These are phyloP conservation scores for Colletes gigas DNA, from an alignment of 1,140 invertebrate species.

Conservation along the genomic window DNA sequence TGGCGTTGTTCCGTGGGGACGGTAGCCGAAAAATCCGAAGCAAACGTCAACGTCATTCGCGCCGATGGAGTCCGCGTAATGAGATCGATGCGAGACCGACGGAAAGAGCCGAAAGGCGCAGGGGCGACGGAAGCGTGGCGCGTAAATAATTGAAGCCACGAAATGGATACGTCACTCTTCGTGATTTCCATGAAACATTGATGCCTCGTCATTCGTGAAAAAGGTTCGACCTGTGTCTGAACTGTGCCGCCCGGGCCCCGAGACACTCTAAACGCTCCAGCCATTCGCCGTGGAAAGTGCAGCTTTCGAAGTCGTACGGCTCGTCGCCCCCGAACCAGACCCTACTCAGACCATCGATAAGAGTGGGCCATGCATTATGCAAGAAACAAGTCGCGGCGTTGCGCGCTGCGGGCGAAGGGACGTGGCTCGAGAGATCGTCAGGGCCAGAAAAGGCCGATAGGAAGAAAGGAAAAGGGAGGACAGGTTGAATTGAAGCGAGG, in stretches of 20 bases:
- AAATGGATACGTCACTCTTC: constrained; percentile 61
- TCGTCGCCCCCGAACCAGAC: constrained; percentile 6
- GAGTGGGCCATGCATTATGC: constrained; percentile 54
- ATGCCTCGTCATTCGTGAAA: constrained; percentile 45
- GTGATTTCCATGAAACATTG: constrained; percentile 64
- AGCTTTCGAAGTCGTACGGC: constrained; percentile 22
- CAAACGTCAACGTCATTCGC: constrained; percentile 34
- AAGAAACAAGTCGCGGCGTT: constrained; percentile 43
- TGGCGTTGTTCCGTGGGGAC: background rate
- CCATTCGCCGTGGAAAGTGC: background rate
- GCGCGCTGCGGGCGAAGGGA: background rate
- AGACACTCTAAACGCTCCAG: constrained; percentile 3
- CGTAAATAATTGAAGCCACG: constrained; percentile 61
- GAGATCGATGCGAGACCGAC: constrained; percentile 43
- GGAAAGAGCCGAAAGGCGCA: constrained; percentile 30
- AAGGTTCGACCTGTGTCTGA: constrained; percentile 15
- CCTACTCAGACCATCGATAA: constrained; percentile 33
- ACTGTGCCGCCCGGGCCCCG: background rate
- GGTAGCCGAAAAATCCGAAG: constrained; percentile 5
- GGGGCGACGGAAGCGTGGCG: constrained; percentile 1
- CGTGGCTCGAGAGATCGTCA: background rate
- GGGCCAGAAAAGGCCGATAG: background rate
- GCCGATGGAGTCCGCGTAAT: constrained; percentile 41
- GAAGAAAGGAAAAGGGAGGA: background rate
- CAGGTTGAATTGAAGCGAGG: constrained; percentile 32